Evolutionary conservation across 2,888 invertebrate species (phyloP).

Genomic region (Eristalis pertinax): DNA sequence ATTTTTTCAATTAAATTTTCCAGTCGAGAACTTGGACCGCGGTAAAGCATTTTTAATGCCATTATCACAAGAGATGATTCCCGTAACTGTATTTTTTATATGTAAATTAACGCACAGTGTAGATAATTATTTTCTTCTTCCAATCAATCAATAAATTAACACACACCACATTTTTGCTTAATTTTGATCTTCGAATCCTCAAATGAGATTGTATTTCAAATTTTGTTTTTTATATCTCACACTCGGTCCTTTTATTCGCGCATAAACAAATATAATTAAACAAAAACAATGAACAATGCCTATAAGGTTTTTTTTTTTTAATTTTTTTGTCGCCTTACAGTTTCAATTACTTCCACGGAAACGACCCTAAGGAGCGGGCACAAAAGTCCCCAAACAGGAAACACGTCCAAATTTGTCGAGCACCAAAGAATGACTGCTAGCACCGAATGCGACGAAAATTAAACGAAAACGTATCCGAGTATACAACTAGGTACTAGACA

Average conservation of each 20-base stretch:
- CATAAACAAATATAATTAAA: not conserved
- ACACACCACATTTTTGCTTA: constrained; percentile 3
- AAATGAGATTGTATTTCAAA: constrained; percentile 13
- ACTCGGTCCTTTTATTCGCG: constrained; percentile 21
- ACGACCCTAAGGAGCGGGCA: constrained; percentile 61
- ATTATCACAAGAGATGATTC: constrained; percentile 75
- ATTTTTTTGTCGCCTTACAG: constrained; percentile 33
- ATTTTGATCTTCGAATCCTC: not conserved
- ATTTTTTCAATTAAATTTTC: constrained; percentile 94
- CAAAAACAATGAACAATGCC: constrained; percentile 9
- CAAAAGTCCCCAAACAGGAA: constrained; percentile 61
- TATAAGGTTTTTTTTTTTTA: constrained; percentile 22
- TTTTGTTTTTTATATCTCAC: constrained; percentile 13
- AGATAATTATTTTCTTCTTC: not conserved
- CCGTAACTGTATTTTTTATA: not conserved
- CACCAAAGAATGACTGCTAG: constrained; percentile 80
- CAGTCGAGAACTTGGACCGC: constrained; percentile 91
- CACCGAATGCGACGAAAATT: constrained; percentile 62
- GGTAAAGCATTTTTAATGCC: constrained; percentile 88
- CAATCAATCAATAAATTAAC: constrained; percentile 3
- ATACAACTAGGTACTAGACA: constrained; percentile 18
- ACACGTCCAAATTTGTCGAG: constrained; percentile 79
- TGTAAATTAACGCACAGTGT: not conserved
- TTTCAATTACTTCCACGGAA: constrained; percentile 46
- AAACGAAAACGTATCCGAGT: constrained; percentile 57